Base-by-base conservation (phyloP, 2,797 vertebrate species). In the Hyperoplus lanceolatus region DNA sequence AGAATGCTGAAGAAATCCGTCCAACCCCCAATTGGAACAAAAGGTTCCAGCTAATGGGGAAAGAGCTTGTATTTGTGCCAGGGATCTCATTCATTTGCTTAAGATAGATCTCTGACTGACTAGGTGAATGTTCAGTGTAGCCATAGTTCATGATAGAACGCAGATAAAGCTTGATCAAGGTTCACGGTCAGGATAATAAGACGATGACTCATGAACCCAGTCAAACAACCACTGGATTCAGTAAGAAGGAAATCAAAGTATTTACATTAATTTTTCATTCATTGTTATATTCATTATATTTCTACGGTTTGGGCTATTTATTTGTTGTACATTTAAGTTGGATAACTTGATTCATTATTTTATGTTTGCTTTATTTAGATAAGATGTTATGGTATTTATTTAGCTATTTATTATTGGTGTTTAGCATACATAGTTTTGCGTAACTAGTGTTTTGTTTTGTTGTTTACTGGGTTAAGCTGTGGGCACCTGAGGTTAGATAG, bases 1-100 rank as follows among this genome's bases (percentile, higher is more conserved):
- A 29, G 29, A 29, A 29, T 29, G 3, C 18, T 43, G 13, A 14
- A 15, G 10, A 49, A 55, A 69, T 7, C 29, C 38, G 4, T 54
- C 5, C 57, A 57, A 42, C 62, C 53, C 36, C 21, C 73, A 18
- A 54, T 18, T 14, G 51, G 59, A 70, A 79, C 77, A 76, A 86
- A 87, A 86, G 81, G 79, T 71, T 78, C 11, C 61, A 77, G 69
- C 73, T 65, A 56, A 82, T 73, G 67, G 49, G 42, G 74, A 74
- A 68, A 69, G 60, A 63, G 14, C 49, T 39, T 49, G 3, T 38
- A 16, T 73, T 72, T 55, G 49, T 73, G 29, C 12, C 12, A 59
- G 4, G 1, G 7, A 12, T 63, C 58, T 59, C 21, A 10, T 15
- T 70, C n/a, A 12, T 39, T 39, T 18, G 38, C 10, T 38, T 1